Evolutionary conservation across 2,888 invertebrate species (phyloP), one percentile per base, ranked within the genome.

Genomic region (Proisotoma minuta): DNA sequence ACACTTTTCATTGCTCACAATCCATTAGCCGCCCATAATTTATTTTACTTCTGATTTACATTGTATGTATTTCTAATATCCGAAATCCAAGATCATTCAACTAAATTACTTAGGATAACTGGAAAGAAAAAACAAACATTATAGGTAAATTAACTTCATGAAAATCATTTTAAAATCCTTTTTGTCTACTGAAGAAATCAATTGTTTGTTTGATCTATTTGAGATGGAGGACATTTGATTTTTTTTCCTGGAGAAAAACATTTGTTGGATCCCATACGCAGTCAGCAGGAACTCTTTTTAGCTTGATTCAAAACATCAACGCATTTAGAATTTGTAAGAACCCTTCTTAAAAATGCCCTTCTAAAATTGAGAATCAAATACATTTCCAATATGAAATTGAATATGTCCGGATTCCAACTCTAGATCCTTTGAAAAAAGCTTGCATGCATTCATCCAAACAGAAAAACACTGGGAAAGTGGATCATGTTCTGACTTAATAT

Each of bases 381-480:
- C 47, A 47, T 18, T 47, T 47, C 47, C 20, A 47, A 18, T n/a
- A 47, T n/a, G 47, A 47, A 47, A 47, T 47, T 47, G 47, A 47
- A 47, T 47, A 47, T 47, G n/a, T 18, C n/a, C 34, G 15, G 8
- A 34, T 34, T 34, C 34, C 34, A 15, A 34, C 34, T 34, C 15
- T 34, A 8, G 8, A 10, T 34, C 34, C 34, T 8, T 34, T n/a
- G n/a, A n/a, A n/a, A n/a, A n/a, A n/a, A n/a, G n/a, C n/a, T n/a
- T n/a, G n/a, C 49, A 52, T 61, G 51, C 61, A 61, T 61, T 57
- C 61, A 61, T 61, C 61, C 61, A 57, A 49, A 57, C 57, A 51
- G 57, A 61, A 61, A 61, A 61, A 61, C 57, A 57, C 51, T 49
- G 61, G 57, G 60, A 57, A 59, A 59, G 56, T 34, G 34, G 34